phyloP scores from a whole-genome alignment of 1,140 invertebrate species.

The Conus betulinus region DNA sequence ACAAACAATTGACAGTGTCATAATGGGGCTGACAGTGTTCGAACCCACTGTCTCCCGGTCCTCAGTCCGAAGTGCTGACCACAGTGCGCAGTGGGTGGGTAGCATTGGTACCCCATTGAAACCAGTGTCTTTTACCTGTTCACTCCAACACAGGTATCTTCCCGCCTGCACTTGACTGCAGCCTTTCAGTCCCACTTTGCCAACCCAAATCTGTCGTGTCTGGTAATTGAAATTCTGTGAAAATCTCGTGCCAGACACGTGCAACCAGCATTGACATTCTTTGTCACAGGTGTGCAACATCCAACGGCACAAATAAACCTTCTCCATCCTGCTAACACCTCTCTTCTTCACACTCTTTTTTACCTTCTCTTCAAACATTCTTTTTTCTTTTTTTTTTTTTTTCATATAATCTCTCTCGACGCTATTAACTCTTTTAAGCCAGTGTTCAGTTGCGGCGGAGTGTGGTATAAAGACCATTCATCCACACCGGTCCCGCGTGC shows the following conservation, averaged over 20 bases:
- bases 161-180: no score
- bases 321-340: not conserved
- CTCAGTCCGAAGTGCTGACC: no score
- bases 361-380: not conserved
- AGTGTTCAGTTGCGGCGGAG: not conserved
- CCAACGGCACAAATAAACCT: not conserved
- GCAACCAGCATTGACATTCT: not conserved
- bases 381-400: not conserved
- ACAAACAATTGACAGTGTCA: no score
- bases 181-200: no score
- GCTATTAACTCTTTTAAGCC: constrained; percentile 11
- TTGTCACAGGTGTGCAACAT: not conserved
- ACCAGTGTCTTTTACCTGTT: no score
- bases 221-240: no score
- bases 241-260: not conserved
- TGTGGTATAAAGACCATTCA: not conserved
- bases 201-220: no score
- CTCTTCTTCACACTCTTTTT: not conserved
- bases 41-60: no score
- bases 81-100: no score
- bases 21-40: no score
- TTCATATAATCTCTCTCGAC: not conserved
- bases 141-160: no score
- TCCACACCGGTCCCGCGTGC: not conserved
- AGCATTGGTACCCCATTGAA: no score